phyloP scores from a whole-genome alignment of 2,888 invertebrate genomes.

The Ochropleura leucogaster region DNA sequence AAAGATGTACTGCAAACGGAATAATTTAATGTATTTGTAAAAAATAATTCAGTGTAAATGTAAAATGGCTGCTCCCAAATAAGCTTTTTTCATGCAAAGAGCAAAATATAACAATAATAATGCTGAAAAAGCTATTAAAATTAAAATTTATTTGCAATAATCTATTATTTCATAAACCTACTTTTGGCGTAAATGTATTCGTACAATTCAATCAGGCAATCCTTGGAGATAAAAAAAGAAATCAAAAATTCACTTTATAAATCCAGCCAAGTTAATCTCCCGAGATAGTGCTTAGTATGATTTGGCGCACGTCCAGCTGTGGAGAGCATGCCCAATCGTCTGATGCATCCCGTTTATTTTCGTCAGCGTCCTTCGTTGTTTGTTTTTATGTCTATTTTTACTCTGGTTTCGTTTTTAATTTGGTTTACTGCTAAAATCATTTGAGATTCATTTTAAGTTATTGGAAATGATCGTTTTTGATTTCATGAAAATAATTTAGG shows the following conservation, averaged over 20 bases:
- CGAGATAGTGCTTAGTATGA: constrained; percentile 66
- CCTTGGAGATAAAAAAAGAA: background rate
- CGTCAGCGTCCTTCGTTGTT: constrained; percentile 82
- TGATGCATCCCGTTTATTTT: constrained; percentile 85
- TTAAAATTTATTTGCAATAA: constrained; percentile 1
- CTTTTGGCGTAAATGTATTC: background rate
- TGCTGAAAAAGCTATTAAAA: constrained; percentile 9
- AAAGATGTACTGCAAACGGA: constrained; percentile 16
- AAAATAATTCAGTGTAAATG: background rate
- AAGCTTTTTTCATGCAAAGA: constrained; percentile 7
- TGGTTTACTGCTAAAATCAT: constrained; percentile 58
- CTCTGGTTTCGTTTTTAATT: constrained; percentile 72
- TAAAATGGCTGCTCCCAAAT: constrained; percentile 27
- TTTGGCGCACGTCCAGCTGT: constrained; percentile 77
- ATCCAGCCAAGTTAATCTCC: constrained; percentile 50
- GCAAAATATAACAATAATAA: background rate
- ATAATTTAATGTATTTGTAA: constrained; percentile 26
- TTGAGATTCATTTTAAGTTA: constrained; percentile 57
- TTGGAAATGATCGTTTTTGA: constrained; percentile 23
- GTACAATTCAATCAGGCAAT: background rate
- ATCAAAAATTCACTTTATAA: constrained; percentile 73
- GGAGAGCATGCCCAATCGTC: constrained; percentile 79
- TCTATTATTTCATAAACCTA: background rate
- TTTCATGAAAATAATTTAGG: constrained; percentile 11
- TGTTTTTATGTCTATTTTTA: constrained; percentile 82